Conservation (phyloP, 2,888 invertebrate genomes). For the Automeris io region DNA sequence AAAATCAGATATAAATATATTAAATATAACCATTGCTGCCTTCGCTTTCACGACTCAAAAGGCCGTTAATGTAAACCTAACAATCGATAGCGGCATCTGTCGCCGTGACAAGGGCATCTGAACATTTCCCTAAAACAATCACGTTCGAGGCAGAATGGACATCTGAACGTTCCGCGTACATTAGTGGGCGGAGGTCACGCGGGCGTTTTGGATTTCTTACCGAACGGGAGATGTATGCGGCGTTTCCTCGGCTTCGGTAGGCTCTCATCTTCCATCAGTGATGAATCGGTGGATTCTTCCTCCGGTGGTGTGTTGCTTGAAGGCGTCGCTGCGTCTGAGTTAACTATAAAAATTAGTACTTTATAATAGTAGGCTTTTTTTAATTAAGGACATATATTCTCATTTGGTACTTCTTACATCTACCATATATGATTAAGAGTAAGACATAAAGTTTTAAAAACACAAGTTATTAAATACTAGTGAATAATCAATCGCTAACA, state of each 20-base stretch:
- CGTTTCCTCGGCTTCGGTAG: slow-evolving; percentile 74
- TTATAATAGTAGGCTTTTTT: too few relatives aligned
- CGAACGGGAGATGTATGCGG: slow-evolving; percentile 80
- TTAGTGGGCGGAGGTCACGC: slow-evolving; percentile 46
- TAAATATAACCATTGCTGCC: too few relatives aligned
- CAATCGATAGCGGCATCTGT: slow-evolving; percentile 8
- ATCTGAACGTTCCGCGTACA: slow-evolving; percentile 8
- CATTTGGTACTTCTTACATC: too few relatives aligned
- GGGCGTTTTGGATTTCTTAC: slow-evolving; percentile 76
- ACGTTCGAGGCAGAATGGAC: slow-evolving; percentile 8
- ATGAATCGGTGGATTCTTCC: slow-evolving; percentile 85
- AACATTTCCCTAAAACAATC: slow-evolving; percentile 8
- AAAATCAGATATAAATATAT: too few relatives aligned
- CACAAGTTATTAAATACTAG: too few relatives aligned
- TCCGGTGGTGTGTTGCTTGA: slow-evolving; percentile 69
- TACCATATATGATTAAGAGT: too few relatives aligned
- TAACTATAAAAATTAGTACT: neutral
- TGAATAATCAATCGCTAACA: too few relatives aligned
- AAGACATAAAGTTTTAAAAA: too few relatives aligned
- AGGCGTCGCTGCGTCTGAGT: slow-evolving; percentile 37
- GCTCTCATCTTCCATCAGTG: slow-evolving; percentile 80
- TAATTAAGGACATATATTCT: too few relatives aligned
- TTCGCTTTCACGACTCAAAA: too few relatives aligned
- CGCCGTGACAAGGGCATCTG: slow-evolving; percentile 11
- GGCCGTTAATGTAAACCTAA: slow-evolving; percentile 3